Conservation (phyloP, 2,113 vertebrate species). For the Nansenia antarctica region DNA sequence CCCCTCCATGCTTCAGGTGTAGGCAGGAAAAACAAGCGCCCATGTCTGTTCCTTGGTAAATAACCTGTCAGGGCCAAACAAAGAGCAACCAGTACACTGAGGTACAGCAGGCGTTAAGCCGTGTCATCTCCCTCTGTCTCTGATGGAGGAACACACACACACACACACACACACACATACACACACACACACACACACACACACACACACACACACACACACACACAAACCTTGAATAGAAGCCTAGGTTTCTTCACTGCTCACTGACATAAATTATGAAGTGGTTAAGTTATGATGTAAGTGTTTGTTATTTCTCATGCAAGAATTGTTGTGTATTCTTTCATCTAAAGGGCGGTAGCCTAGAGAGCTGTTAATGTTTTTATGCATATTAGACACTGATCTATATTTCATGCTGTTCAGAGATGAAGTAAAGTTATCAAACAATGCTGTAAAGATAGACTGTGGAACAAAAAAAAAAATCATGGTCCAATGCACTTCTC, state of each 20-base stretch:
- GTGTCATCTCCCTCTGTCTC: slow-evolving; percentile 1
- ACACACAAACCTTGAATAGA: too few species aligned
- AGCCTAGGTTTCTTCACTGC: too few species aligned
- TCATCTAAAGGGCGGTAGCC: neutral
- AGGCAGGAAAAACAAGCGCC: slow-evolving; percentile 36
- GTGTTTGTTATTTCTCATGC: slow-evolving; percentile 2
- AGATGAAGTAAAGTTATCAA: slow-evolving; percentile 32
- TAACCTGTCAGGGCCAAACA: slow-evolving; percentile 44
- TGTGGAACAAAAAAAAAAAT: slow-evolving; percentile 19
- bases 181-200: neutral
- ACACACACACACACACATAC: neutral
- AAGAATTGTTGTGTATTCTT: slow-evolving; percentile 5
- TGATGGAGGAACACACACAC: slow-evolving; percentile 23
- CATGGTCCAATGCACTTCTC: slow-evolving; percentile 47
- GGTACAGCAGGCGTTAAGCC: slow-evolving; percentile 29
- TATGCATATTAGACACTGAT: slow-evolving; percentile 18
- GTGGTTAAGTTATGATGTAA: neutral
- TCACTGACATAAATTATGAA: neutral
- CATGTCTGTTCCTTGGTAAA: slow-evolving; percentile 45
- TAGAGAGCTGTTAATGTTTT: slow-evolving; percentile 17
- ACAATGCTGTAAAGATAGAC: slow-evolving; percentile 31
- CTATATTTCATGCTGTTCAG: slow-evolving; percentile 38
- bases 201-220: too few species aligned
- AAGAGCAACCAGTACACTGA: slow-evolving; percentile 34
- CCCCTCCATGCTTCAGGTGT: slow-evolving; percentile 50